phyloP scores from a whole-genome alignment of 2,797 vertebrate genomes.

The Microctenopoma steveboyesi region DNA sequence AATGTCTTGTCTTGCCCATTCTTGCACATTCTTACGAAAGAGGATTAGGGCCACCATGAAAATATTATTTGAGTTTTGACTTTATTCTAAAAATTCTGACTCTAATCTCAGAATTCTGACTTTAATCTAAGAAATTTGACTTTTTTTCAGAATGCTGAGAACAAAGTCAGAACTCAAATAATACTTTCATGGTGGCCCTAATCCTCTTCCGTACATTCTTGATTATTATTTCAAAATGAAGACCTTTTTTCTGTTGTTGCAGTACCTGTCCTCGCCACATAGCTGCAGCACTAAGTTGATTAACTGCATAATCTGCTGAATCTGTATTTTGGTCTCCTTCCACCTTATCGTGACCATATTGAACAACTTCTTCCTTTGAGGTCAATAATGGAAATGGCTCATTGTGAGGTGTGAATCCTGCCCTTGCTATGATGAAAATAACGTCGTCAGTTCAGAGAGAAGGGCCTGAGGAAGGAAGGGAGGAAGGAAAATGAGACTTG shows the following conservation, averaged over 20 bases:
- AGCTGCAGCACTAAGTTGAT: constrained; percentile 27
- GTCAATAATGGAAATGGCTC: constrained; percentile 56
- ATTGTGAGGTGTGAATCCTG: constrained; percentile 63
- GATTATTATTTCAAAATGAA: too few species aligned
- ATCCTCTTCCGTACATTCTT: too few species aligned
- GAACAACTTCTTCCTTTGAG: constrained; percentile 10
- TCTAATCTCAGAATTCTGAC: too few species aligned
- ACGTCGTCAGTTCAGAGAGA: constrained; percentile 2
- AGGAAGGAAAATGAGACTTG: constrained; percentile 56
- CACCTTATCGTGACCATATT: constrained; percentile 26
- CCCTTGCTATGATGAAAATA: constrained; percentile 48
- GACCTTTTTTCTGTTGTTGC: constrained; percentile 7
- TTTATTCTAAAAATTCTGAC: too few species aligned
- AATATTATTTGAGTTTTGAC: too few species aligned
- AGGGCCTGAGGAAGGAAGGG: constrained; percentile 60
- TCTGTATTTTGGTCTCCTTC: neutral
- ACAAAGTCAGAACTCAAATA: too few species aligned
- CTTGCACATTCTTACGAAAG: too few species aligned
- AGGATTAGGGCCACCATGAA: too few species aligned
- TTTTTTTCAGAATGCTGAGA: too few species aligned
- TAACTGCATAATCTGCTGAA: neutral
- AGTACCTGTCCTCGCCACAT: constrained; percentile 47
- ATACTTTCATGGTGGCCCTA: too few species aligned
- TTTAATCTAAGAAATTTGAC: too few species aligned
- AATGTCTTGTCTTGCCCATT: too few species aligned